Conservation (phyloP, 2,797 vertebrate genomes). For the Lepilemur septentrionalis region DNA sequence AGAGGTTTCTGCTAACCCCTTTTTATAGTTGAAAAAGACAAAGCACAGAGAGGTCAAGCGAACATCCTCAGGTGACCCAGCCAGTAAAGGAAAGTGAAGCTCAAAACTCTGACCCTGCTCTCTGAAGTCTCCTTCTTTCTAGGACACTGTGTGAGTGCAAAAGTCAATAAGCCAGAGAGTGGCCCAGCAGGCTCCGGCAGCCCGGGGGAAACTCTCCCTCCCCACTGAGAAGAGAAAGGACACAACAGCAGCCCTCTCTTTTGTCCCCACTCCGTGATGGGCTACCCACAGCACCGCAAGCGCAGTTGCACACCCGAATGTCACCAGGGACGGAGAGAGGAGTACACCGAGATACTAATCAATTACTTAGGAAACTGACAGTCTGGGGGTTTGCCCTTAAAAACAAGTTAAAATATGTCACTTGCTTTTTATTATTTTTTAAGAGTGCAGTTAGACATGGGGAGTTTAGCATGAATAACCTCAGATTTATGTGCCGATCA, state of each 20-base stretch:
- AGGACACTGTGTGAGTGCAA: background rate
- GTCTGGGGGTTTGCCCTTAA: constrained; percentile 50
- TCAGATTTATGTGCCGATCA: constrained; percentile 72
- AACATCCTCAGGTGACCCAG: background rate
- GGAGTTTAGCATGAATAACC: constrained; percentile 71
- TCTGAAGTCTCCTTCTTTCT: background rate
- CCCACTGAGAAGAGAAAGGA: background rate
- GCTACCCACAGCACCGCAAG: background rate
- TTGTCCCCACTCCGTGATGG: accelerated
- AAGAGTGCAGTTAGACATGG: constrained; percentile 52
- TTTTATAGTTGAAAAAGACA: background rate
- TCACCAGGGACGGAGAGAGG: background rate
- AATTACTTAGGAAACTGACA: constrained; percentile 62
- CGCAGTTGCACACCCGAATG: accelerated
- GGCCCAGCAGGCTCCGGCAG: background rate
- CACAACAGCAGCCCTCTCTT: accelerated
- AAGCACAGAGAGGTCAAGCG: background rate
- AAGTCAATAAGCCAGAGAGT: background rate
- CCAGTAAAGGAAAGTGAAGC: background rate
- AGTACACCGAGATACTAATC: constrained; percentile 50
- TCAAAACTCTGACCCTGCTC: background rate
- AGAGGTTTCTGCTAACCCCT: background rate
- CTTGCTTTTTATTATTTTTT: constrained; percentile 32
- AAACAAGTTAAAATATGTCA: constrained; percentile 69
- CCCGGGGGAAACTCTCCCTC: background rate